Base-by-base conservation (phyloP, 2,888 invertebrate species). In the Tolmerus cingulatus region DNA sequence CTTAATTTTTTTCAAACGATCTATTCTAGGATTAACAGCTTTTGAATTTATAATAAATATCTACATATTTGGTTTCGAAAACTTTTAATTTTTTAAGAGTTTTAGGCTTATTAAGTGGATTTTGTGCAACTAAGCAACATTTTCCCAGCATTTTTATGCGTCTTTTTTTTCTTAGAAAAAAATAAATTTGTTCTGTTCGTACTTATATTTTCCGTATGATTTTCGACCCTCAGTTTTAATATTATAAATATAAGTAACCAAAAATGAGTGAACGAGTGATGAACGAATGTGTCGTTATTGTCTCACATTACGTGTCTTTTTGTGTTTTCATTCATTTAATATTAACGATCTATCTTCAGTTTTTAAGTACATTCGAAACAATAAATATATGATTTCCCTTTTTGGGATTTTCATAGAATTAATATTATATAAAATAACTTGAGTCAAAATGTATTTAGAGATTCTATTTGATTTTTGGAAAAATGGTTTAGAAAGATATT, bases 381-480 rank as follows among this genome's bases (percentile, higher is more conserved):
- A 55, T 12, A 34, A 55, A 82, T 16, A 86, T 57, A 37, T 86
- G 66, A 27, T 23, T 66, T 66, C 27, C 27, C 66, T 66, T 23
- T 76, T 55, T 37, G 77, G 51, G 51, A 86, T 77, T 76, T n/a
- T 77, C 40, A 55, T 27, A 37, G 51, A 86, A 51, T 86, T 40
- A 86, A 55, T 86, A 66, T 66, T 23, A 66, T 66, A 86, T 76
- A 74, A 14, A 86, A 74, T 74, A 86, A 74, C 27, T 57, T 30
- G 74, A 51, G 74, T 86, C 76, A 77, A 86, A 55, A 77, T 77
- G 57, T 86, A 89, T 89, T 88, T 88, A 89, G 88, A 88, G 2
- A 2, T 19, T 2, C 23, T 66, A 23, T 66, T 19, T 66, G 9
- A 88, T 89, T 81, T 88, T 86, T 84, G 86, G 9, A 37, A 74